Evolutionary conservation across 2,797 vertebrate species (phyloP), one percentile per base, ranked within the genome.

Genomic region (Gymnopithys bicolor): DNA sequence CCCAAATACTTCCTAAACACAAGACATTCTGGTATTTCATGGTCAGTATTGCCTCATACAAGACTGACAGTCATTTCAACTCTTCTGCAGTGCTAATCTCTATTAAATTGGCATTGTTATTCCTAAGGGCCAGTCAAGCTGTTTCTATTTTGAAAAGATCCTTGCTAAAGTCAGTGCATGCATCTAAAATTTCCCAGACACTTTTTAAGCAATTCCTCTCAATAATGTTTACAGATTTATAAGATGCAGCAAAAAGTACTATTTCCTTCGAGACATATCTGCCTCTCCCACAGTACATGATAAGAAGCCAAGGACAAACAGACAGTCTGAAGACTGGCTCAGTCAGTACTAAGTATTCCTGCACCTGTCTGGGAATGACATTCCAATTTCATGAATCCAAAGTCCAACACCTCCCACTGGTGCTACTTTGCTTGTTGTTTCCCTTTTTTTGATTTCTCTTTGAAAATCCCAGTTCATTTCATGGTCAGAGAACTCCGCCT

Each of bases 291-390:
- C 60, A 70, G 74, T 51, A 70, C 25, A 9, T 5, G 69, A 84
- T 94, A 93, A 96, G 89, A 60, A 94, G 74, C 89, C 91, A 95
- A 94, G 95, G 93, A 80, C 93, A 76, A 97, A 87, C 17, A 91
- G 87, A 62, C 43, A 74, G 73, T 48, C 67, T 86, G 70, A 86
- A 74, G 81, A 22, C 48, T 66, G 81, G 45, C 91, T 96, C 45
- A 49, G 62, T 93, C 69, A 77, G 28, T 58, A 82, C 75, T 24
- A 37, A 90, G 74, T 70, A 91, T 94, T 94, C 89, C 79, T 5
- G 4, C 2, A 17, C 77, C 56, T 94, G 80, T 80, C 87, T 86
- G 64, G 84, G 76, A 91, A 53, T 80, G 90, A 90, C 83, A 92
- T 85, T 33, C 74, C 46, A 35, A 55, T 95, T 93, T 93, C 77